Percentiles rank a stretch among this genome's conserved stretches.
Conservation (phyloP, 2,888 invertebrate genomes). For the Gerris lacustris region DNA sequence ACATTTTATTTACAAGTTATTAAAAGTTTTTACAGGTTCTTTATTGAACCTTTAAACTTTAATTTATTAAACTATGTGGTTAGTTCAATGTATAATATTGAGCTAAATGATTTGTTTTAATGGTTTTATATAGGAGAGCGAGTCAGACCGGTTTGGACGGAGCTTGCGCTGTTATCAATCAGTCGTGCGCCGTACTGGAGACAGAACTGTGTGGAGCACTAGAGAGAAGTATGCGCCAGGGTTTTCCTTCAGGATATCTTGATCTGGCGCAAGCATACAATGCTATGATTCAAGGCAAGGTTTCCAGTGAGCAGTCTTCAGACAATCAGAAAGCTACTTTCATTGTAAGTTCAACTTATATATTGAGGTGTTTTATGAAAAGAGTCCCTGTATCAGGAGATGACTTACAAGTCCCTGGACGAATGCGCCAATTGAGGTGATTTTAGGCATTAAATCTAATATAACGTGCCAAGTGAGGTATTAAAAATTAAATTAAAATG, state of each 20-base stretch:
- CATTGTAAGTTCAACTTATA: constrained; percentile 45
- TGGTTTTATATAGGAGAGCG: constrained; percentile 53
- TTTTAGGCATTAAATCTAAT: no score
- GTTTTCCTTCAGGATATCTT: constrained; percentile 65
- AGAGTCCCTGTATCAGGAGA: no score
- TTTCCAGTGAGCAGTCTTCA: constrained; percentile 56
- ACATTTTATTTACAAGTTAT: no score
- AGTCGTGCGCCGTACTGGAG: constrained; percentile 76
- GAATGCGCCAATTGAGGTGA: no score
- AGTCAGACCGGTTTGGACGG: constrained; percentile 84
- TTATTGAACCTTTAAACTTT: no score
- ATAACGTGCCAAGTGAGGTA: no score
- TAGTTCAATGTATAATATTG: no score
- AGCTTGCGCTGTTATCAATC: constrained; percentile 91
- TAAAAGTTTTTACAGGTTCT: no score
- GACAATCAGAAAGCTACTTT: constrained; percentile 65
- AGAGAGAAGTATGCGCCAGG: constrained; percentile 57
- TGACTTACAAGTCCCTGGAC: no score
- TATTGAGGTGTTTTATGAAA: constrained; percentile 14
- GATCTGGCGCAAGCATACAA: constrained; percentile 72
- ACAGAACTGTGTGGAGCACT: constrained; percentile 66
- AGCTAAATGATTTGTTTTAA: not conserved
- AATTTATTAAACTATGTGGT: no score
- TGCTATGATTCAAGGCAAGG: constrained; percentile 66
- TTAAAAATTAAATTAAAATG: no score